phyloP scores from a whole-genome alignment of 2,888 invertebrate species.

The Sclerodermus sp. region DNA sequence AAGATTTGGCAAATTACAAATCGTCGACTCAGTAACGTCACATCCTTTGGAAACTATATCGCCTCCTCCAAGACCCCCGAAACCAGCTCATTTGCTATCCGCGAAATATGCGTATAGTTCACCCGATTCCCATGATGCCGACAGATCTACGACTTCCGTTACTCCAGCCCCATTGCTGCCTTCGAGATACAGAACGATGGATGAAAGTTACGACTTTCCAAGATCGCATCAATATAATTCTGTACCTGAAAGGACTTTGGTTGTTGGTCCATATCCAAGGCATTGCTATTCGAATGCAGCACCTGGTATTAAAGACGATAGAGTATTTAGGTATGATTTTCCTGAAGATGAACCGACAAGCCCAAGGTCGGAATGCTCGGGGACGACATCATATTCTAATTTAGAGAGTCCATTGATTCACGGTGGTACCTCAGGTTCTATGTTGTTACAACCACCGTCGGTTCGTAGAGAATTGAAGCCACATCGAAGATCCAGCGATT shows the following conservation, averaged over 20 bases:
- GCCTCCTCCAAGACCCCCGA: slow-evolving; percentile 76
- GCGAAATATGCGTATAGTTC: slow-evolving; percentile 59
- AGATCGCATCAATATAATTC: slow-evolving; percentile 64
- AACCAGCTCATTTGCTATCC: slow-evolving; percentile 64
- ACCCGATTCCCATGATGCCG: slow-evolving; percentile 57
- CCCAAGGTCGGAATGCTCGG: slow-evolving; percentile 60
- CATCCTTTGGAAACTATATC: slow-evolving; percentile 54
- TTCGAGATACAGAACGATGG: slow-evolving; percentile 47
- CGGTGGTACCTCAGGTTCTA: slow-evolving; percentile 51
- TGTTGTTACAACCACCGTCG: slow-evolving; percentile 67
- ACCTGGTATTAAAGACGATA: slow-evolving; percentile 58
- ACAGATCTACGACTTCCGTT: slow-evolving; percentile 51
- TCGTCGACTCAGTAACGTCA: slow-evolving; percentile 44
- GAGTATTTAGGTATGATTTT: slow-evolving; percentile 65
- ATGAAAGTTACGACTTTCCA: slow-evolving; percentile 73
- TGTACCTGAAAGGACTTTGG: slow-evolving; percentile 36
- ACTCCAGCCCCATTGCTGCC: slow-evolving; percentile 48
- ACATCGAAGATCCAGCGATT: slow-evolving; percentile 56
- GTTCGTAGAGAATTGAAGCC: slow-evolving; percentile 67
- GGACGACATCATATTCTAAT: slow-evolving; percentile 63
- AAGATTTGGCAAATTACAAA: slow-evolving; percentile 62
- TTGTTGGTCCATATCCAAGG: slow-evolving; percentile 48
- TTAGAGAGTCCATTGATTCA: slow-evolving; percentile 61
- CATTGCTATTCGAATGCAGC: slow-evolving; percentile 69
- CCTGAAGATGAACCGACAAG: slow-evolving; percentile 58